Percentiles rank a stretch among this genome's conserved stretches.
These are phyloP conservation scores for Euphonia xanthogaster DNA, from an alignment of 2,797 vertebrate species.

Conservation along the genomic window DNA sequence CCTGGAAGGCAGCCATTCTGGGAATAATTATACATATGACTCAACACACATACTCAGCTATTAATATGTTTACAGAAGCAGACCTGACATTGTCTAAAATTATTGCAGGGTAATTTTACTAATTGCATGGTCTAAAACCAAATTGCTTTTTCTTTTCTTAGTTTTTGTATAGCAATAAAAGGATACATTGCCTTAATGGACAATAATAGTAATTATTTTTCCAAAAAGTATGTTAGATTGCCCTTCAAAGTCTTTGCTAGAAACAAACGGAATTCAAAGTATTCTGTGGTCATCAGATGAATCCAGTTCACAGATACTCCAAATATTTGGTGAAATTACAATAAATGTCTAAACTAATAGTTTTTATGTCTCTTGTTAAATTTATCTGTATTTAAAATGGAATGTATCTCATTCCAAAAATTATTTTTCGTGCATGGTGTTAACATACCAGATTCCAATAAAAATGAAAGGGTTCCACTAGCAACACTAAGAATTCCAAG, in stretches of 20 bases:
- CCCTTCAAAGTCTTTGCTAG: neutral
- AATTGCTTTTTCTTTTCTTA: neutral
- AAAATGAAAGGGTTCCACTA: neutral
- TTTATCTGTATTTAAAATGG: neutral
- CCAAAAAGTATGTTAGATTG: neutral
- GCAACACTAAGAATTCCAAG: neutral
- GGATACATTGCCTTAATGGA: neutral
- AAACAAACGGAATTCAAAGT: neutral
- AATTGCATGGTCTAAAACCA: neutral
- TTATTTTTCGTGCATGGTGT: neutral
- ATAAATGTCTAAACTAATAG: neutral
- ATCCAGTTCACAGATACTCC: neutral
- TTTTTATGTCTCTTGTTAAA: neutral
- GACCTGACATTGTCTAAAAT: neutral
- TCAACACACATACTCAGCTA: slow-evolving; percentile 1
- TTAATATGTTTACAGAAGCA: slow-evolving; percentile 32
- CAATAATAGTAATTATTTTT: neutral
- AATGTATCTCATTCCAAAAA: neutral
- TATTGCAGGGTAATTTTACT: neutral
- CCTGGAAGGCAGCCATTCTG: slow-evolving; percentile 3
- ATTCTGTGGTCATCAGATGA: neutral
- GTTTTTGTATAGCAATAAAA: neutral
- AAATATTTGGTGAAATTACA: slow-evolving; percentile 8
- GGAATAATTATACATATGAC: slow-evolving; percentile 32
- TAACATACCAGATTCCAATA: neutral